Conservation (phyloP, 2,888 invertebrate genomes). For the Dasysyrphus albostriatus region DNA sequence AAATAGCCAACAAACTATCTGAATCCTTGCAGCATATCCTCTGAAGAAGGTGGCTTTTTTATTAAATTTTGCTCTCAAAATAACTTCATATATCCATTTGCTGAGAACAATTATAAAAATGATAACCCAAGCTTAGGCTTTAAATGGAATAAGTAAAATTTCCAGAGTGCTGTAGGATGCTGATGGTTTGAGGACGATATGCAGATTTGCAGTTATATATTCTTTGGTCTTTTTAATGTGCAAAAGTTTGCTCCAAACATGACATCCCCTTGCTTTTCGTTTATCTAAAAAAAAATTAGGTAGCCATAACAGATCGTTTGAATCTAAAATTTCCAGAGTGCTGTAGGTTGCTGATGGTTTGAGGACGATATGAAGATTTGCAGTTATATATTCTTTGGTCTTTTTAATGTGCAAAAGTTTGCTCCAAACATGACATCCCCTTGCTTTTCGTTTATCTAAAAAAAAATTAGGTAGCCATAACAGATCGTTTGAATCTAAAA, state of each 20-base stretch:
- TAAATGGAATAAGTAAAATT: constrained; percentile 1
- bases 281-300: constrained; percentile 1
- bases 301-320: too few species aligned
- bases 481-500: too few species aligned
- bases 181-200: neutral
- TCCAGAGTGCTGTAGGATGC: neutral
- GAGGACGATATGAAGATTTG: neutral
- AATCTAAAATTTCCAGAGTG: neutral
- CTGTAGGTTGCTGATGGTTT: neutral
- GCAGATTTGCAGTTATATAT: neutral
- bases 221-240: neutral
- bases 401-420: neutral
- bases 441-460: neutral
- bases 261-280: neutral
- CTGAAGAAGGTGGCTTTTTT: too few species aligned
- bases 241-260: neutral
- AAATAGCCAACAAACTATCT: constrained; percentile 7
- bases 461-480: too few species aligned
- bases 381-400: neutral
- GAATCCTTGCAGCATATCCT: neutral
- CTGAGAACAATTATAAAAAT: neutral
- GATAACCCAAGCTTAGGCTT: neutral
- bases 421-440: neutral
- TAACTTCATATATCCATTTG: neutral
- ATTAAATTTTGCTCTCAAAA: neutral